These are phyloP conservation scores for Crematogaster levior DNA, from an alignment of 2,888 invertebrate genomes.

Conservation along the genomic window DNA sequence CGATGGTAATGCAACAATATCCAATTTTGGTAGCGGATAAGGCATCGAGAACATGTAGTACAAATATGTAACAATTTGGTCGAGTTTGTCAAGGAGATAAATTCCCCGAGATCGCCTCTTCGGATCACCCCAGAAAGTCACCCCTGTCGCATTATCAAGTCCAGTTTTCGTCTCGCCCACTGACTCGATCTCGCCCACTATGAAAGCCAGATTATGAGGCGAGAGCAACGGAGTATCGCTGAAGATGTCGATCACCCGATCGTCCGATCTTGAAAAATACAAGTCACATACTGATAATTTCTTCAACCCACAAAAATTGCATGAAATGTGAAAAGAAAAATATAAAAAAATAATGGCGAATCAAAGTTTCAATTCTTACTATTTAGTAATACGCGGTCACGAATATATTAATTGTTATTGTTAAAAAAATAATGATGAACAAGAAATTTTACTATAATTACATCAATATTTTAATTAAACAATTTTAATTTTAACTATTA, in stretches of 20 bases:
- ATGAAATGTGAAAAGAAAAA: neutral
- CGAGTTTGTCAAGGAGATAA: constrained; percentile 76
- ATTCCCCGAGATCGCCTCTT: constrained; percentile 58
- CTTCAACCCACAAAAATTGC: neutral
- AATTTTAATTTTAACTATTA: neutral
- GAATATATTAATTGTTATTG: no score
- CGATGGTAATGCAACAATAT: constrained; percentile 74
- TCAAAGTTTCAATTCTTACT: no score
- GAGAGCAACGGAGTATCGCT: constrained; percentile 85
- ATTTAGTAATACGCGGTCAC: no score
- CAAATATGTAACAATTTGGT: constrained; percentile 61
- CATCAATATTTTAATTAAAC: neutral
- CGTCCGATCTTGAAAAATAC: constrained; percentile 64
- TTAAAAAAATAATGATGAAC: no score
- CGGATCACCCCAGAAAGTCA: constrained; percentile 65
- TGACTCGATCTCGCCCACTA: constrained; percentile 73
- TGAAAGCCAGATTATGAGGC: constrained; percentile 87
- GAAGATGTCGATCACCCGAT: constrained; percentile 73
- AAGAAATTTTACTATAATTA: neutral
- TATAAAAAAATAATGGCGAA: neutral
- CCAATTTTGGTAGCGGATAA: constrained; percentile 76
- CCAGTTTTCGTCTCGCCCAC: constrained; percentile 34
- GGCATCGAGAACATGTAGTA: constrained; percentile 72
- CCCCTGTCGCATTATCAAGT: constrained; percentile 57
- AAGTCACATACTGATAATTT: neutral